phyloP scores from a whole-genome alignment of 2,113 vertebrate species.

The Dasyornis broadbenti region DNA sequence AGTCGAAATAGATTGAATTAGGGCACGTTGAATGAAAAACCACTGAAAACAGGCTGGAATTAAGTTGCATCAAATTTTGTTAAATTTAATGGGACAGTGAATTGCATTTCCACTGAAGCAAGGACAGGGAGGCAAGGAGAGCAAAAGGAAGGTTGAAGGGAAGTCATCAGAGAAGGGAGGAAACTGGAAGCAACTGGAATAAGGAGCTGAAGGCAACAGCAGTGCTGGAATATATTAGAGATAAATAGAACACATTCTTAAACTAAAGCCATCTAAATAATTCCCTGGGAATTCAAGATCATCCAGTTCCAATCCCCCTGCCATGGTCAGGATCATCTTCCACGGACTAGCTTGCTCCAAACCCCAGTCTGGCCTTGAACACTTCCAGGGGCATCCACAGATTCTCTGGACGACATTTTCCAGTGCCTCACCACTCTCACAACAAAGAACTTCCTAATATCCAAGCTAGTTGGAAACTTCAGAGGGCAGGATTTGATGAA shows the following conservation, averaged over 20 bases:
- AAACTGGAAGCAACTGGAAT: not conserved
- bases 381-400: not conserved
- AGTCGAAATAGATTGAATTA: slow-evolving; percentile 43
- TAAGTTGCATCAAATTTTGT: slow-evolving; percentile 4
- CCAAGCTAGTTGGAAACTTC: not conserved
- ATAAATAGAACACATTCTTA: too few relatives aligned
- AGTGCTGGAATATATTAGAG: not conserved
- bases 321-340: not conserved
- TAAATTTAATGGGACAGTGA: slow-evolving; percentile 15
- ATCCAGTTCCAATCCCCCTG: not conserved
- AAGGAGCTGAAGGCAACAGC: not conserved
- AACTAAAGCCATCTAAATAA: not conserved
- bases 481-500: not conserved
- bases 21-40: not conserved
- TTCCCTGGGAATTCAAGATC: not conserved
- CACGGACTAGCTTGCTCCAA: not conserved
- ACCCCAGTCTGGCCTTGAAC: not conserved
- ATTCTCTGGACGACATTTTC: not conserved
- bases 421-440: not conserved
- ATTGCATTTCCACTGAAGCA: not conserved
- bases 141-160: not conserved
- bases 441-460: not conserved
- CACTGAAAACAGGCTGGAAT: slow-evolving; percentile 8
- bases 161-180: not conserved
- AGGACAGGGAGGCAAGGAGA: not conserved